Base-by-base conservation (phyloP, 2,888 invertebrate species). In the Chrysina gloriosa region DNA sequence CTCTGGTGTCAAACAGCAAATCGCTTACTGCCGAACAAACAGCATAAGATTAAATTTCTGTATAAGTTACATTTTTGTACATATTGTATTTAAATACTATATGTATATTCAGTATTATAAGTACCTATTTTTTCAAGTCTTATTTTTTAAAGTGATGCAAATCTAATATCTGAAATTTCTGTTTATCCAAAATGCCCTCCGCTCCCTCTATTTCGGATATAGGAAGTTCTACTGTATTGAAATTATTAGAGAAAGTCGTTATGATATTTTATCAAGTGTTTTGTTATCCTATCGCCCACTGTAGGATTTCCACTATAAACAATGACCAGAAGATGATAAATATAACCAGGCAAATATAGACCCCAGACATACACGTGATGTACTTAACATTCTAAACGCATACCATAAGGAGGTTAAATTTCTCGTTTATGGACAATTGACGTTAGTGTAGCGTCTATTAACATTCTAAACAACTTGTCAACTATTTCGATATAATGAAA, bases 371-470 rank as follows among this genome's bases (percentile, higher is more conserved):
- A 45, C 42, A 45, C 42, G 19, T 7, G 11, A 14, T 45, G 31
- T 16, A 14, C 16, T 45, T 45, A 14, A 45, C 14, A 45, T 16
- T 45, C 42, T 45, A 45, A 45, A 16, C 16, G 19, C 16, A 16
- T 7, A 2, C 3, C 19, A 14, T 14, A 45, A 45, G 19, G 42
- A 45, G 42, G 42, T 45, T 45, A 45, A n/a, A 45, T 7, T 45
- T 45, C 19, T 45, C 42, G 27, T 25, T 11, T 48, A 48, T 48
- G 25, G 27, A 48, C 19, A 9, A 4, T 23, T 25, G 48, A 48
- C 27, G 48, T 25, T 48, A 48, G 25, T 48, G 11, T 16, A 45
- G n/a, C 31, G 31, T 31, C 19, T 45, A 45, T 45, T 45, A 14
- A 45, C 19, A 45, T 45, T 16, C 16, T 16, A 45, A n/a, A 7